Evolutionary conservation across 2,113 vertebrate genomes (phyloP), one percentile per base, ranked within the genome.

Genomic region (Symphodus melops): DNA sequence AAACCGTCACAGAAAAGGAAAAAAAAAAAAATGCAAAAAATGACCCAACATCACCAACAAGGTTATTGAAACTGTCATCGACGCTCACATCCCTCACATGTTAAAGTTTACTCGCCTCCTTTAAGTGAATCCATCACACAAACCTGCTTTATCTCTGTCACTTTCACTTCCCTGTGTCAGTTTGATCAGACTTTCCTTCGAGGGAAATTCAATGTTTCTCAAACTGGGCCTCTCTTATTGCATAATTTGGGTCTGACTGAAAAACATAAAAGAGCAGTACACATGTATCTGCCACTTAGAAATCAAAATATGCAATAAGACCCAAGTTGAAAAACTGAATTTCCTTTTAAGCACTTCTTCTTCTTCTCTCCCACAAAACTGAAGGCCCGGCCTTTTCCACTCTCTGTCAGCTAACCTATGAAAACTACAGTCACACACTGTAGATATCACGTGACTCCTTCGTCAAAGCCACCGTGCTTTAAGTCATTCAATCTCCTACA

Each of bases 341-440:
- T 9, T 9, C 16, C 46, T 20, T 20, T 21, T 8, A 48, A 28
- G 19, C 23, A 9, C 12, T 54, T 36, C 44, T 71, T 65, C n/a
- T n/a, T n/a, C n/a, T n/a, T n/a, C n/a, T n/a, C 36, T 56, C 6
- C 36, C 33, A 13, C 55, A 65, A 33, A 33, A 33, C 77, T 10
- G 74, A 92, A 93, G 92, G 90, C 85, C 91, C 90, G 84, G 90
- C 92, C 93, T 92, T 87, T 79, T 89, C 88, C 84, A 75, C 74
- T 63, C 82, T 84, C 81, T 82, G 76, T 72, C 68, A 68, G 68
- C 75, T 75, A 51, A 54, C 51, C 66, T 75, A 48, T 53, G 75
- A 82, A 65, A 20, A 49, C 77, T 75, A 79, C 56, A 53, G 41
- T 53, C 74, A 65, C 33, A 67, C 37, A 36, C 69, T 72, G 63